Evolutionary conservation across 1,140 invertebrate genomes (phyloP), one percentile per base, ranked within the genome.

Genomic region (Bombus turneri): DNA sequence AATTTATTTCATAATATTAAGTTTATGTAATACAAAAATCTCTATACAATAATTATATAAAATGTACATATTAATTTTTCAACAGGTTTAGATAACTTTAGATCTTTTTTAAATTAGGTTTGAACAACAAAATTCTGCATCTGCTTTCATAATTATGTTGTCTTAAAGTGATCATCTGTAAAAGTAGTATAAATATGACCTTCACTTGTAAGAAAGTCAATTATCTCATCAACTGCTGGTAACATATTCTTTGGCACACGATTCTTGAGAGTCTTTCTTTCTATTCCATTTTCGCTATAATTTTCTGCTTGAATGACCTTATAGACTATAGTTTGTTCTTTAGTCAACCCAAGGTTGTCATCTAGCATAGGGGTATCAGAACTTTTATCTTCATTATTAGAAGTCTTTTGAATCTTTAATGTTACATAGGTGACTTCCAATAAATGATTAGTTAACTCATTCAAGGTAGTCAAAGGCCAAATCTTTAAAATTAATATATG

Each of bases 161-260:
- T 89, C 88, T 94, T 94, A 73, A 94, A 94, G 71, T 91, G 91
- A 87, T 95, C 92, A 73, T 95, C 93, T 31, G 93, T 94, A 43
- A 90, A 88, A 2, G 94, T 94, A 0, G 93, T 94, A 80, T 95
- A 95, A 74, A 95, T 92, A 47, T 95, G 93, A 41, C 93, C 93
- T 76, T 95, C 94, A 43, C 89, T 90, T 5, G 90, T 92, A 3
- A 95, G 81, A 39, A 94, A 94, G 9, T 94, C 92, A 9, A 95
- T 34, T 57, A 95, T 93, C 13, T 92, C 87, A 78, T 94, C 93
- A 39, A 94, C 85, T 79, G 87, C 85, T 10, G 71, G 1, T 5
- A 76, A 31, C 4, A 93, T 74, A 39, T 90, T 15, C 12, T 25
- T 3, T 22, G 93, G 91, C 5, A 93, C 87, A 31, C 86, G 62